phyloP scores from a whole-genome alignment of 2,113 vertebrate genomes.

The Macroglossus sobrinus region DNA sequence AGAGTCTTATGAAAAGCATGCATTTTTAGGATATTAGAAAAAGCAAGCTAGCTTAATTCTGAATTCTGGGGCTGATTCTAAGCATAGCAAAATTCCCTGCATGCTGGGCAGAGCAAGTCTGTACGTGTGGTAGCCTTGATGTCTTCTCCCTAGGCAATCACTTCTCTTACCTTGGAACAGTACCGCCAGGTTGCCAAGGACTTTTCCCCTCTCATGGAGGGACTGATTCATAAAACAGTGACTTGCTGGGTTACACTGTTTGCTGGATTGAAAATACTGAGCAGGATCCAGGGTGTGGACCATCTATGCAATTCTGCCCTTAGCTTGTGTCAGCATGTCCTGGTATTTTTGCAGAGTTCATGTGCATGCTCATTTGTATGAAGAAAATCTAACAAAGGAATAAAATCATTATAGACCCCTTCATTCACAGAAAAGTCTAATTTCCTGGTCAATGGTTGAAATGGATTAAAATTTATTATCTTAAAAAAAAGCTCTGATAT shows the following conservation, averaged over 20 bases:
- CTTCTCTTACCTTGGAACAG: conserved; percentile 27
- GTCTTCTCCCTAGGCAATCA: conserved; percentile 57
- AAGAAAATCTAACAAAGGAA: conserved; percentile 39
- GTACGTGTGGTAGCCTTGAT: not conserved
- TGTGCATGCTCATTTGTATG: not conserved
- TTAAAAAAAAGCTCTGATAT: not conserved
- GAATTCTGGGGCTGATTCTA: conserved; percentile 59
- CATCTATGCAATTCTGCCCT: not conserved
- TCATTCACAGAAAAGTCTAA: not conserved
- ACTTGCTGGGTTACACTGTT: conserved; percentile 60
- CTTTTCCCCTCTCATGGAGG: not conserved
- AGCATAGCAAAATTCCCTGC: conserved; percentile 53
- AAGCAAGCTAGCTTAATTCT: conserved; percentile 61
- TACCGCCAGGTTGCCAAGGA: not conserved
- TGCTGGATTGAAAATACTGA: conserved; percentile 59
- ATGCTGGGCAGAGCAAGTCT: conserved; percentile 53
- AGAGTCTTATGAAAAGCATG: not conserved
- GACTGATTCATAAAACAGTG: conserved; percentile 64
- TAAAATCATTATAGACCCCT: conserved; percentile 28
- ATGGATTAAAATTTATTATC: conserved; percentile 1
- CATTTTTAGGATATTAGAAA: conserved; percentile 3
- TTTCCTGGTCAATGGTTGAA: not conserved
- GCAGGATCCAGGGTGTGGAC: conserved; percentile 51
- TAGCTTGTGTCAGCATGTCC: not conserved
- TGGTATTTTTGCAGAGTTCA: conserved; percentile 32